Evolutionary conservation across 2,113 vertebrate genomes (phyloP), one percentile per base, ranked within the genome.

Genomic region (Anthoscopus minutus): DNA sequence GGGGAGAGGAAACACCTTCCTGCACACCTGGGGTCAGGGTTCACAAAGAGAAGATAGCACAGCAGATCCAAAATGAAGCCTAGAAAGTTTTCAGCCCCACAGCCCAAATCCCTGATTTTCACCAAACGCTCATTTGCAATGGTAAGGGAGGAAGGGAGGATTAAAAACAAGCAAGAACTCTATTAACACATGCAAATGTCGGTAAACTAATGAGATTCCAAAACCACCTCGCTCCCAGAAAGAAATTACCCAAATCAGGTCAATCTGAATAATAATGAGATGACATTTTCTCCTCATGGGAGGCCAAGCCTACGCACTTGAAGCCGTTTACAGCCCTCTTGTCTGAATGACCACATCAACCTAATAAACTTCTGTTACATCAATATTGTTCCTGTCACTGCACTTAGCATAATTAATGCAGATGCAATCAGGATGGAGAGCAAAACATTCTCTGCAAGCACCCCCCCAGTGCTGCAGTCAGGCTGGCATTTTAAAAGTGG

Each of bases 351-450:
- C 93, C 94, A 94, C 86, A 96, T 94, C 96, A 96, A 88, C 92
- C 94, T 93, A 53, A 91, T 91, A 97, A 97, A 97, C 93, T 95
- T 95, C 84, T 92, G 93, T 94, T 95, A 94, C 95, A 96, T 92
- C 95, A 97, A 97, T 93, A 95, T 96, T 96, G 94, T 96, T 96
- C 95, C 96, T 95, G 91, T 95, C 95, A 84, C 48, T 27, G 93
- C 92, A 88, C 84, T 96, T 84, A 31, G 58, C 79, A 67, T 97
- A 96, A 97, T 96, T 97, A 95, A 97, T 96, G 84, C 96, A 94
- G 88, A 95, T 82, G 85, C 90, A 97, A 97, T 97, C 96, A 97
- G 91, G 30, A 88, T 56, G 81, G 77, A 97, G 96, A 96, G 94
- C 86, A 92, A 94, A 97, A 95, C 86, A 86, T 76, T 71, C 93